Percentiles rank a stretch among this genome's conserved stretches.
Conservation (phyloP, 64 coral and sea anemone species). For the Dendronephthya gigantea region DNA sequence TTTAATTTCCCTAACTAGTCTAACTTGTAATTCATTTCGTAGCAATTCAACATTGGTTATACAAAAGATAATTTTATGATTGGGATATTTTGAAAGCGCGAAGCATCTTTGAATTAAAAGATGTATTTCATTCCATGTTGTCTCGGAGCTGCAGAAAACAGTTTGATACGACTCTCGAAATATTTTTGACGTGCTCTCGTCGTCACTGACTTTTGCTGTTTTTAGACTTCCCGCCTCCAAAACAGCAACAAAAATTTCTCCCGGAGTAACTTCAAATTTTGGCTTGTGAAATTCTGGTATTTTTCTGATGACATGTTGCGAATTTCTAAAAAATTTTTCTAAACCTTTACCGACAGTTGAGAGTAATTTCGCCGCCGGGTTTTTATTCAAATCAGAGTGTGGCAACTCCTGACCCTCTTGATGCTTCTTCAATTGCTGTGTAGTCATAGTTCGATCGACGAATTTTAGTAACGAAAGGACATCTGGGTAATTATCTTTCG, state of each 20-base stretch:
- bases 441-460: slow-evolving; percentile 3
- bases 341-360: background rate
- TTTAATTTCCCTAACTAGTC: slow-evolving; percentile 50
- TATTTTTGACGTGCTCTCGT: slow-evolving; percentile 36
- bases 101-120: slow-evolving; percentile 59
- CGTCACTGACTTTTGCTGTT: slow-evolving; percentile 60
- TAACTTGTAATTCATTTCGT: slow-evolving; percentile 70
- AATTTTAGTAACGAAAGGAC: slow-evolving; percentile 30
- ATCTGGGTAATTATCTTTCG: background rate
- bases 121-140: slow-evolving; percentile 69
- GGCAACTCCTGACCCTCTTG: background rate
- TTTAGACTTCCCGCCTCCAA: slow-evolving; percentile 54
- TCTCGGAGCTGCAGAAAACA: slow-evolving; percentile 67
- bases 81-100: slow-evolving; percentile 29
- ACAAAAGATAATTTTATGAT: slow-evolving; percentile 45
- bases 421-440: background rate
- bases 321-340: background rate
- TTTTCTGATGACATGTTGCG: background rate
- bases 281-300: background rate
- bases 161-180: slow-evolving; percentile 62
- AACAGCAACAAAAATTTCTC: slow-evolving; percentile 61
- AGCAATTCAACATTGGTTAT: slow-evolving; percentile 75
- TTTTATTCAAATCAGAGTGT: background rate
- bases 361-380: background rate
- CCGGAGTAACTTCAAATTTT: slow-evolving; percentile 49